phyloP scores from a whole-genome alignment of 2,113 vertebrate species.

The Pterocles burchelli region DNA sequence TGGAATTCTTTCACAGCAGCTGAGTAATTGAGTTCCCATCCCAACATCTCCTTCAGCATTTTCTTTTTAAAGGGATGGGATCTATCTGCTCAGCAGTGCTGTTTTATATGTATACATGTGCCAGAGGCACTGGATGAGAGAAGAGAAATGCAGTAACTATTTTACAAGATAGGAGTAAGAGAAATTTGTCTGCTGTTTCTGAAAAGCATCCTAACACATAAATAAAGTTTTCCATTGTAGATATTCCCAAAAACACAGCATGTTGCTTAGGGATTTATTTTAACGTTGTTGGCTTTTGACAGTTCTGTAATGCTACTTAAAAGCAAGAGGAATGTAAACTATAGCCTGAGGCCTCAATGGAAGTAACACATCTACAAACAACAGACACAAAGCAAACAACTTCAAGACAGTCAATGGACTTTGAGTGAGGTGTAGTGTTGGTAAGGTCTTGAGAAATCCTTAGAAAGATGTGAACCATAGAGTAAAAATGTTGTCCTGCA shows the following conservation, averaged over 20 bases:
- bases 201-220: not conserved
- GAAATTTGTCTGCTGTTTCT: constrained; percentile 3
- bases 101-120: not conserved
- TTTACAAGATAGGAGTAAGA: not conserved
- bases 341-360: not conserved
- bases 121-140: not conserved
- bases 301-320: not conserved
- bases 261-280: not conserved
- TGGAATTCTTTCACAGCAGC: not conserved
- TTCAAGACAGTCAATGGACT: not conserved
- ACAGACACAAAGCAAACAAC: not conserved
- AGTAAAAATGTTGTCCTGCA: not conserved
- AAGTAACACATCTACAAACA: not conserved
- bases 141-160: not conserved
- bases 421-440: not conserved
- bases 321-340: not conserved
- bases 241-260: not conserved
- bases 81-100: not conserved
- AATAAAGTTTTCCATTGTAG: not conserved
- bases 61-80: not conserved
- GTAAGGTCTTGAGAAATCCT: not conserved
- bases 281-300: not conserved
- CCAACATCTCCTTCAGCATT: not conserved
- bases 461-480: not conserved
- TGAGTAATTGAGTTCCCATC: not conserved